Conservation (phyloP, 2,888 invertebrate genomes). For the Cataglyphis livida region DNA sequence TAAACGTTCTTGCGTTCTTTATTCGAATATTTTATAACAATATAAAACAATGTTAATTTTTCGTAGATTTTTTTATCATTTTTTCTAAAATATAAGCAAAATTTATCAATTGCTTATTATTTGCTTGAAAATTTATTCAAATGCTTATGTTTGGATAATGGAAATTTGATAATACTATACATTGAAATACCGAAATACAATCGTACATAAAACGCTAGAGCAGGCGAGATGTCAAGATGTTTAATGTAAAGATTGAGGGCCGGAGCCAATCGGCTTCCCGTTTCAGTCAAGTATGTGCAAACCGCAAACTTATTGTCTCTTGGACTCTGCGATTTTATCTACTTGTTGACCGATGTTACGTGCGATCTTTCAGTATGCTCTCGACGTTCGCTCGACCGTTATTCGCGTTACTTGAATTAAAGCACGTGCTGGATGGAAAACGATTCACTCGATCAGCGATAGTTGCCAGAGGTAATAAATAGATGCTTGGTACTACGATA, state of each 20-base stretch:
- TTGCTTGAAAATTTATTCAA: background rate
- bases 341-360: conserved; percentile 50
- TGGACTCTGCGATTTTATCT: conserved; percentile 32
- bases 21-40: background rate
- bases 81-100: background rate
- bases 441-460: conserved; percentile 39
- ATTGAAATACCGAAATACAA: background rate
- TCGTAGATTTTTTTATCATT: background rate
- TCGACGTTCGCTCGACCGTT: conserved; percentile 61
- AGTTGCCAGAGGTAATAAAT: background rate
- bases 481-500: background rate
- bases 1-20: background rate
- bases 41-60: background rate
- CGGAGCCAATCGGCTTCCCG: background rate
- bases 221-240: background rate
- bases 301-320: background rate
- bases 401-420: conserved; percentile 17
- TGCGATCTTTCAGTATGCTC: conserved; percentile 24
- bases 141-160: background rate
- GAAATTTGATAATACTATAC: background rate
- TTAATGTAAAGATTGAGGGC: background rate
- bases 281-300: background rate
- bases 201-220: background rate
- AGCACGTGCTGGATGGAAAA: background rate
- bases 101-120: background rate